Conservation (phyloP, 2,888 invertebrate species). For the Pedicia rivosa region DNA sequence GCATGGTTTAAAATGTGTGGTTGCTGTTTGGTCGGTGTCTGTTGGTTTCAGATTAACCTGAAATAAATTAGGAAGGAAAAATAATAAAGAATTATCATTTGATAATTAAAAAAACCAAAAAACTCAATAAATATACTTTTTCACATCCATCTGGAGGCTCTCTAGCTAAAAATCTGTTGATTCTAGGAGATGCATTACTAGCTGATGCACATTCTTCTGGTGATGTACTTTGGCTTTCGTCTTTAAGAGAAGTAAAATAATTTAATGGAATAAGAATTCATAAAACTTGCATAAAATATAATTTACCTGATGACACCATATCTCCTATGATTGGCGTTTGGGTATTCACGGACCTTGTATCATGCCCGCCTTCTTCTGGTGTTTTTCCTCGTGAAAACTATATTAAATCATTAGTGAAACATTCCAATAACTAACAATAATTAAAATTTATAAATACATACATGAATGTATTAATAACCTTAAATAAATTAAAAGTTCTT, state of each 20-base stretch:
- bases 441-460: no score
- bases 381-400: constrained; percentile 42
- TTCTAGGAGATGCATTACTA: constrained; percentile 64
- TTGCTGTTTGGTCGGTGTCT: constrained; percentile 12
- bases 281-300: not conserved
- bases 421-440: constrained; percentile 3
- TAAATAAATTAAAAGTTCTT: not conserved
- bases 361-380: constrained; percentile 75
- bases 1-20: constrained; percentile 38
- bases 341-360: constrained; percentile 56
- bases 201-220: constrained; percentile 55
- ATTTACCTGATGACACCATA: constrained; percentile 50
- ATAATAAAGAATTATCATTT: not conserved
- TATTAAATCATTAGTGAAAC: constrained; percentile 5
- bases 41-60: constrained; percentile 13
- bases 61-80: constrained; percentile 10
- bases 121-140: constrained; percentile 33
- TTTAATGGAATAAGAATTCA: constrained; percentile 6
- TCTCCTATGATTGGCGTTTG: constrained; percentile 60
- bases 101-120: not conserved
- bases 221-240: constrained; percentile 59
- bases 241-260: constrained; percentile 28
- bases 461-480: not conserved
- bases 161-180: constrained; percentile 68
- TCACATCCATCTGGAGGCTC: constrained; percentile 87